Evolutionary conservation across 2,888 invertebrate species (phyloP).

Genomic region (Phyto melanocephala): DNA sequence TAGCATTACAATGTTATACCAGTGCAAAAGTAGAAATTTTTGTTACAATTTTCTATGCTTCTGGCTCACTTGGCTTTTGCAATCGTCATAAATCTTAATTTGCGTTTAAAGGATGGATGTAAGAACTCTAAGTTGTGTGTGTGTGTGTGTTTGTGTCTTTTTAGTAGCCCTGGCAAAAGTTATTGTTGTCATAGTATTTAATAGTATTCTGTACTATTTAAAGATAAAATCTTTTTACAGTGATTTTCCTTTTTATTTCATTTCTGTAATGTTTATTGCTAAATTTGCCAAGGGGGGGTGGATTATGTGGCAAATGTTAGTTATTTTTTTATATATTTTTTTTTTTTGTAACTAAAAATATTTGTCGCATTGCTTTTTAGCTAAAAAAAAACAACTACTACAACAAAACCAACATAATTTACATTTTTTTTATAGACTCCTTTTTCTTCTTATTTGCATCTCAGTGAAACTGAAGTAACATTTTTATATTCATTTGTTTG

Average conservation of each 20-base stretch:
- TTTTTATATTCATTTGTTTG: conserved; percentile 39
- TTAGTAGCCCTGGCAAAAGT: conserved; percentile 1
- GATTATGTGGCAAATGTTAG: neutral
- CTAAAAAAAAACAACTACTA: neutral
- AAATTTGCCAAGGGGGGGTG: neutral
- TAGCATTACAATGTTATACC: too few relatives aligned
- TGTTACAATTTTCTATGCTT: conserved; percentile 52
- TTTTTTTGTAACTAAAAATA: neutral
- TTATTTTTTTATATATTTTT: neutral
- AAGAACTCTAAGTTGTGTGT: neutral
- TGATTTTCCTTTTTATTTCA: conserved; percentile 15
- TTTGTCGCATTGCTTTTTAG: conserved; percentile 39
- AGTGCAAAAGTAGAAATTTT: neutral
- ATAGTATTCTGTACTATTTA: conserved; percentile 16
- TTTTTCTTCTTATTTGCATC: neutral
- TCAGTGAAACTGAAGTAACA: neutral
- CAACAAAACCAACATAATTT: conserved; percentile 9
- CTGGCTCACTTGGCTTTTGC: conserved; percentile 54
- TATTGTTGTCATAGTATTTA: neutral
- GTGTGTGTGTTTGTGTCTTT: neutral
- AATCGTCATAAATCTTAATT: conserved; percentile 65
- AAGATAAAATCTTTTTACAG: conserved; percentile 32
- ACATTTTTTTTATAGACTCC: neutral
- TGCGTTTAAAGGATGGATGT: conserved; percentile 25
- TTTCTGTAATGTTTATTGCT: neutral